Evolutionary conservation across 2,797 vertebrate species (phyloP).

Genomic region (Rachycentron canadum): DNA sequence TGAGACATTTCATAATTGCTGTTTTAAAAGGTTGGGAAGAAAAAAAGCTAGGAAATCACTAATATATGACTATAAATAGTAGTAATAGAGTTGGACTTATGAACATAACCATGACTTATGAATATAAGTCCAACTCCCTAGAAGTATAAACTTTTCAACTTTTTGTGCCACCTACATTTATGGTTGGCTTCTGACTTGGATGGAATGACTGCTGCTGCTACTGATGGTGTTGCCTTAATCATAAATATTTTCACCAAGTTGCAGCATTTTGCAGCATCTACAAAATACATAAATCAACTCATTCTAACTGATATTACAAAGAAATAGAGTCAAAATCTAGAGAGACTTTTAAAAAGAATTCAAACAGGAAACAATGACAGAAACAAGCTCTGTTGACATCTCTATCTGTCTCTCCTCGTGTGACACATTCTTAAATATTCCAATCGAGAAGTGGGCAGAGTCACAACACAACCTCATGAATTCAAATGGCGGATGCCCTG

Average conservation of each 20-base stretch:
- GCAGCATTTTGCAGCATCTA: slow-evolving; percentile 18
- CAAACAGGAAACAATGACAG: slow-evolving; percentile 58
- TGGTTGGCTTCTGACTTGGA: background rate
- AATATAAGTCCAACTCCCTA: background rate
- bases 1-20: background rate
- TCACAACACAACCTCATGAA: slow-evolving; percentile 81
- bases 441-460: slow-evolving; percentile 74
- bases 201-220: background rate
- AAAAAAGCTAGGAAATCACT: background rate
- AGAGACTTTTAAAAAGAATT: slow-evolving; percentile 44
- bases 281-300: slow-evolving; percentile 35
- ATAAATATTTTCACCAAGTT: slow-evolving; percentile 15
- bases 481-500: slow-evolving; percentile 74
- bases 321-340: slow-evolving; percentile 14
- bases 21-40: background rate
- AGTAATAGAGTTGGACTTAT: no score
- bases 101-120: no score
- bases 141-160: background rate
- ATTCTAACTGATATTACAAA: slow-evolving; percentile 16
- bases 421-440: slow-evolving; percentile 79
- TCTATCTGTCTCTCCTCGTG: slow-evolving; percentile 65
- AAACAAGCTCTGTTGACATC: slow-evolving; percentile 55
- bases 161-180: background rate
- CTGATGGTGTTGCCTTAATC: slow-evolving; percentile 16
- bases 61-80: no score